A percentile compares a stretch with the other conserved stretches of the same genome.
Conservation (phyloP, 2,797 vertebrate genomes). For the Myoxocephalus aenaeus region DNA sequence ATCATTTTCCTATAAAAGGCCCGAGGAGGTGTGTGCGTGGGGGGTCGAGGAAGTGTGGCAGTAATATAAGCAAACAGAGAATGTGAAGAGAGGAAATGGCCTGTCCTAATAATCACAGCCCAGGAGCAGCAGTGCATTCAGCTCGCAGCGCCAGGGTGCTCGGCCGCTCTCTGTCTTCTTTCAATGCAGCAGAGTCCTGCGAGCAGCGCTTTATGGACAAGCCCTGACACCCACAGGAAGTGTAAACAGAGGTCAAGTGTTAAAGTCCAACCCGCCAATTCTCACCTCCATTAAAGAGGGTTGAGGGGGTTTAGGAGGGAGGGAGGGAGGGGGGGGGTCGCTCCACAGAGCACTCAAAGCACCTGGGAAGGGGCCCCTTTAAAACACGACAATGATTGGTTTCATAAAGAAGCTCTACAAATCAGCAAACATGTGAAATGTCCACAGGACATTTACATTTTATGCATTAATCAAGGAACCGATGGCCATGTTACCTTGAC, state of each 20-base stretch:
- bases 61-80: constrained; percentile 79
- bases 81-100: constrained; percentile 75
- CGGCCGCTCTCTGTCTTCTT: constrained; percentile 41
- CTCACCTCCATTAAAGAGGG: constrained; percentile 86
- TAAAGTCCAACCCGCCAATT: constrained; percentile 87
- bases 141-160: constrained; percentile 52
- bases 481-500: background rate
- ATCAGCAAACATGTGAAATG: constrained; percentile 32
- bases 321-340: constrained; percentile 55
- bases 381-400: constrained; percentile 30
- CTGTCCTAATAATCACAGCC: constrained; percentile 61
- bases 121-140: constrained; percentile 70
- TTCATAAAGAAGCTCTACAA: constrained; percentile 44
- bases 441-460: constrained; percentile 3
- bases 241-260: constrained; percentile 87
- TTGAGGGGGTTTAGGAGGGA: constrained; percentile 15
- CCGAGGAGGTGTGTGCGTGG: constrained; percentile 18
- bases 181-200: constrained; percentile 49
- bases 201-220: constrained; percentile 73
- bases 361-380: constrained; percentile 65
- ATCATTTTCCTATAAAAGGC: constrained; percentile 54
- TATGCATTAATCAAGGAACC: background rate
- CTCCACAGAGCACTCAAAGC: constrained; percentile 61
- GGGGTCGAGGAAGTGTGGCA: constrained; percentile 67
- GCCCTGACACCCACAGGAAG: constrained; percentile 83